phyloP scores from a whole-genome alignment of 2,113 vertebrate genomes.

The Theristicus caerulescens region DNA sequence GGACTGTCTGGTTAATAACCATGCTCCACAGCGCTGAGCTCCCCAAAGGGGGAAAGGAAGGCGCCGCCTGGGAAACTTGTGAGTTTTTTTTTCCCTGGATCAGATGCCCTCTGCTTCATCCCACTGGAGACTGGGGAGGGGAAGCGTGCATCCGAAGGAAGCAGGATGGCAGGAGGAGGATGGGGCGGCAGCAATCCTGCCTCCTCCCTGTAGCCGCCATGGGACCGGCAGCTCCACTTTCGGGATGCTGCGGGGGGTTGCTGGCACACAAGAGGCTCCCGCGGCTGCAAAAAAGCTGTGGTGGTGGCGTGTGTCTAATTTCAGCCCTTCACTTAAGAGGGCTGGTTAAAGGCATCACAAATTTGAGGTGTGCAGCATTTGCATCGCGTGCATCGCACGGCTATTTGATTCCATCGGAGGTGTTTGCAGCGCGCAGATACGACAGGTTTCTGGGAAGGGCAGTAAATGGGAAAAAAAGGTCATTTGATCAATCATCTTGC shows the following conservation, averaged over 20 bases:
- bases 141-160: background rate
- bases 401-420: background rate
- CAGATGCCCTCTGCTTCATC: background rate
- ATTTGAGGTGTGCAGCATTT: background rate
- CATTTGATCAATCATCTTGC: constrained; percentile 1
- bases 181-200: background rate
- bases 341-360: background rate
- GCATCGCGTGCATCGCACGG: fast-evolving
- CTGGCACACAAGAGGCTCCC: background rate
- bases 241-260: background rate
- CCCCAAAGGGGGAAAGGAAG: constrained; percentile 55
- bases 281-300: background rate
- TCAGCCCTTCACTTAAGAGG: background rate
- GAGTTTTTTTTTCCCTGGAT: constrained; percentile 8
- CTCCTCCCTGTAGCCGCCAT: background rate
- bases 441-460: constrained; percentile 3
- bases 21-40: constrained; percentile 28
- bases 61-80: constrained; percentile 50
- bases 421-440: fast-evolving
- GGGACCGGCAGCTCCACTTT: fast-evolving
- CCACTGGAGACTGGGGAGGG: background rate
- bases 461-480: constrained; percentile 24
- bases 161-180: background rate
- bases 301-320: background rate
- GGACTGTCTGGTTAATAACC: constrained; percentile 68